Conservation (phyloP, 2,113 vertebrate species). For the Plecturocebus donacophilus region DNA sequence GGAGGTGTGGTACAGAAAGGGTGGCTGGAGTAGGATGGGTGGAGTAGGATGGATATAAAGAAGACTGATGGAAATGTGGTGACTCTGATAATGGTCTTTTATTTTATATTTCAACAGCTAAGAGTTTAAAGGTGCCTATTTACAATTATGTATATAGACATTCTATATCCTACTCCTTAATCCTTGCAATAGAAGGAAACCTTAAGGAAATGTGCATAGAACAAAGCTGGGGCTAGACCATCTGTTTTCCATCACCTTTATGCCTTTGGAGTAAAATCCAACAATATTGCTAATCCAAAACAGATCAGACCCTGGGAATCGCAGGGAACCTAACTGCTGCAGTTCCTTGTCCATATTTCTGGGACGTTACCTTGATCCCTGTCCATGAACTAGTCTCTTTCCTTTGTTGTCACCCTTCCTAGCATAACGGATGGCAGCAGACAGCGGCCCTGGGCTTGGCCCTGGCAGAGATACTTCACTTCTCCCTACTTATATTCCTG, state of each 20-base stretch:
- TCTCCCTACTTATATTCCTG: not conserved
- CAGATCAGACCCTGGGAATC: conserved; percentile 37
- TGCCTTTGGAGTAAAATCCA: conserved; percentile 49
- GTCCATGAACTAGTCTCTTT: not conserved
- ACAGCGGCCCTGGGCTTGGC: not conserved
- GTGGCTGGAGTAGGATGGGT: not conserved
- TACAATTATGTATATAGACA: not conserved
- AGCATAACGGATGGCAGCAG: not conserved
- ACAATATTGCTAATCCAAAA: conserved; percentile 60
- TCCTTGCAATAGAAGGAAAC: conserved; percentile 26
- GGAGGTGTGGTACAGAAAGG: rapidly evolving
- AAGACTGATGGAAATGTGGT: not conserved
- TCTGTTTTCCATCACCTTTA: conserved; percentile 62
- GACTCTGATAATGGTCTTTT: not conserved
- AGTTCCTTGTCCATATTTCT: not conserved
- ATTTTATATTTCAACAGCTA: conserved; percentile 38
- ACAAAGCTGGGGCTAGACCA: not conserved
- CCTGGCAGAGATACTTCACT: not conserved
- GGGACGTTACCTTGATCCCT: not conserved
- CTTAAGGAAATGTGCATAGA: conserved; percentile 37
- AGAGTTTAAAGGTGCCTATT: conserved; percentile 31
- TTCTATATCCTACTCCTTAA: conserved; percentile 44
- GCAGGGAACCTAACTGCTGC: conserved; percentile 15
- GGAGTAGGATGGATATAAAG: not conserved
- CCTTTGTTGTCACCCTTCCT: not conserved